Evolutionary conservation across 2,113 vertebrate genomes (phyloP).

Genomic region (human): DNA sequence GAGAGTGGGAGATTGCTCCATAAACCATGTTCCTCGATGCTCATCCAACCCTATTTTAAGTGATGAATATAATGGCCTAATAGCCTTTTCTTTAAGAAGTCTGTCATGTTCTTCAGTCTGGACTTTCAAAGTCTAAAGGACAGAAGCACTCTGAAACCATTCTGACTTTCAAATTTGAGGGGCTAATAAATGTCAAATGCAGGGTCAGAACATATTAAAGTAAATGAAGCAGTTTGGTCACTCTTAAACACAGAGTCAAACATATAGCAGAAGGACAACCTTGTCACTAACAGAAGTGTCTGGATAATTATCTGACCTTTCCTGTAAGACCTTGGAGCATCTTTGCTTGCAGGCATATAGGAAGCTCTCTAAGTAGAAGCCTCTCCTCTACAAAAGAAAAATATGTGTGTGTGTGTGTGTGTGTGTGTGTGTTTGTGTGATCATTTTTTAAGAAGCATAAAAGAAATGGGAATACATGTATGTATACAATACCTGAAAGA

Average conservation of each 20-base stretch:
- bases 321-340: not conserved
- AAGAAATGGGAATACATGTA: not conserved
- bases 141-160: not conserved
- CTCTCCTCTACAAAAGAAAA: not conserved
- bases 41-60: slow-evolving; percentile 56
- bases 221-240: not conserved
- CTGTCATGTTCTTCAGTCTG: not conserved
- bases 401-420: not conserved
- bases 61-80: slow-evolving; percentile 22
- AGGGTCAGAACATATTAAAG: not conserved
- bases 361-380: not conserved
- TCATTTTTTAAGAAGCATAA: not conserved
- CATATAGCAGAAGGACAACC: not conserved
- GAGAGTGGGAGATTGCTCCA: slow-evolving; percentile 44
- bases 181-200: not conserved
- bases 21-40: slow-evolving; percentile 52
- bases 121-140: slow-evolving; percentile 36
- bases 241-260: not conserved
- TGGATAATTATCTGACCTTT: not conserved
- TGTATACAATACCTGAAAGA: not conserved
- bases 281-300: not conserved
- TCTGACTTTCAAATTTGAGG: not conserved
- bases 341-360: not conserved
- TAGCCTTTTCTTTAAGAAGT: slow-evolving; percentile 32
- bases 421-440: not conserved